phyloP scores from a whole-genome alignment of 2,113 vertebrate genomes.

The Leptobrachium ailaonicum region DNA sequence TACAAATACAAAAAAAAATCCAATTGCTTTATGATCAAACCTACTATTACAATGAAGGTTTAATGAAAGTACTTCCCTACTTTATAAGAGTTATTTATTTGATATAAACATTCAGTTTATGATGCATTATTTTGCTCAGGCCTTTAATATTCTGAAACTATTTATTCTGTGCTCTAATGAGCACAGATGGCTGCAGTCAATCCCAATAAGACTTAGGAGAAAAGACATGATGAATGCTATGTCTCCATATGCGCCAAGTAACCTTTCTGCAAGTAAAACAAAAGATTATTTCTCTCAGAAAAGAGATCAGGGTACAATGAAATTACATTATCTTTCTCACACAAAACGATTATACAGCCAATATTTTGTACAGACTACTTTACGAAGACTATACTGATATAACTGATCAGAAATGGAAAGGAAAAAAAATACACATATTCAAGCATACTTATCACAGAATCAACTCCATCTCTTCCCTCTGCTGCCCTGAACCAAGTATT shows the following conservation, averaged over 20 bases:
- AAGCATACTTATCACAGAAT: too few relatives aligned
- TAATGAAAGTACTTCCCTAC: slow-evolving; percentile 16
- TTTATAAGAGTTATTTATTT: slow-evolving; percentile 12
- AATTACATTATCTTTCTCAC: slow-evolving; percentile 64
- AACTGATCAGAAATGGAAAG: background rate
- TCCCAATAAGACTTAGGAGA: slow-evolving; percentile 62
- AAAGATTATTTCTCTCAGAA: slow-evolving; percentile 64
- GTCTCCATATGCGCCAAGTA: slow-evolving; percentile 61
- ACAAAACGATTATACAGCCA: slow-evolving; percentile 55
- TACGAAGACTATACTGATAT: slow-evolving; percentile 43
- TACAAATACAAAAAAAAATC: background rate
- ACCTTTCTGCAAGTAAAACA: slow-evolving; percentile 59
- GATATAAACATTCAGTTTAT: slow-evolving; percentile 22
- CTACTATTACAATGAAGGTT: background rate
- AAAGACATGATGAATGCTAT: slow-evolving; percentile 57
- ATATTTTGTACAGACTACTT: slow-evolving; percentile 57
- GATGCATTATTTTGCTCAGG: slow-evolving; percentile 32
- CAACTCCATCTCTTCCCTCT: too few relatives aligned
- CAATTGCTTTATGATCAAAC: background rate
- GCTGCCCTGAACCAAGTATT: too few relatives aligned
- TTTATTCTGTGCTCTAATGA: slow-evolving; percentile 58
- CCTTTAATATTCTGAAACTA: slow-evolving; percentile 52
- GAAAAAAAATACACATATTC: too few relatives aligned
- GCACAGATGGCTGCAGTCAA: slow-evolving; percentile 61
- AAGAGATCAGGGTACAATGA: slow-evolving; percentile 59